Base-by-base conservation (phyloP, 2,797 vertebrate genomes). In the Sebastes umbrosus region DNA sequence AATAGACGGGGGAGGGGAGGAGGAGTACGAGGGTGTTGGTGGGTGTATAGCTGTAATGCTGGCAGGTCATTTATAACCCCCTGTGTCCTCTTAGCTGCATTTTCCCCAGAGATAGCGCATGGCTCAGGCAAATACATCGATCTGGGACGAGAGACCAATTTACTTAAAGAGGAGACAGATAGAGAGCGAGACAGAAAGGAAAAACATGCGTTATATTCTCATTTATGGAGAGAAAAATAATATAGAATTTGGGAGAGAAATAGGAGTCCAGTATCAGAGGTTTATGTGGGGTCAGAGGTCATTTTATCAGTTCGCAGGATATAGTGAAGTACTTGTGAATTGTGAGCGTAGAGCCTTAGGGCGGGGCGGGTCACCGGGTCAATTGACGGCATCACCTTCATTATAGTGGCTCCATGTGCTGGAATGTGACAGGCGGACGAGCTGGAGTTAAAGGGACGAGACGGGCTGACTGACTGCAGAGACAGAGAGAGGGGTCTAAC, bases 31-130 rank as follows among this genome's bases (percentile, higher is more conserved):
- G 36, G 76, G 27, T 68, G 68, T 78, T 57, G 73, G 65, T 85
- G 36, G 83, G 64, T 85, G 66, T 79, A 43, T 43, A 77, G 67
- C 77, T 87, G 79, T 84, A 75, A 80, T 70, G 63, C 59, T 77
- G 81, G 77, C 82, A 85, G 73, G 83, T 93, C 67, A 79, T 94
- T 93, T 89, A 90, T 92, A 87, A 90, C 77, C 70, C 50, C 73
- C 43, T 24, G 29, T 57, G 73, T 84, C 72, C 54, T 13, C 22
- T 29, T 32, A 4, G 16, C 54, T 58, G 69, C 52, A n/a, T 73
- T 77, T 76, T 34, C 65, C 36, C 55, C 64, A 59, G 76, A 83
- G 71, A 81, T 50, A 63, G 25, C n/a, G 14, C 34, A 16, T 31
- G 5, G 50, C 72, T 74, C 57, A 73, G 54, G 65, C 29, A 62